Percentiles rank a stretch among this genome's conserved stretches.
Evolutionary conservation across 2,888 invertebrate species (phyloP).

Genomic region (Miltochrista miniata): DNA sequence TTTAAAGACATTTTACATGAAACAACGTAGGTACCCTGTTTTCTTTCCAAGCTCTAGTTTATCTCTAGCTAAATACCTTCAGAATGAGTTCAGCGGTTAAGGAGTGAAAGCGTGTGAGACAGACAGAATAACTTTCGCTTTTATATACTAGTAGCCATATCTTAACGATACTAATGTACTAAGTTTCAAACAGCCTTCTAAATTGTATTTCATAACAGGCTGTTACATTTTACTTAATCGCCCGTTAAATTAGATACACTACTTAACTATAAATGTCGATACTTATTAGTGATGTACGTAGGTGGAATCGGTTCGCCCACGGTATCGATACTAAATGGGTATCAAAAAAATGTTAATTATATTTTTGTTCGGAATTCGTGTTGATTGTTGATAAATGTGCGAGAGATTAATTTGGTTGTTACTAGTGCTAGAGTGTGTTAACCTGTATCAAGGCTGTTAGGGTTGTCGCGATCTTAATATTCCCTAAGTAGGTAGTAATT

Average conservation of each 20-base stretch:
- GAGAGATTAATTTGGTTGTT: constrained; percentile 6
- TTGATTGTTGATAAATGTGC: constrained; percentile 11
- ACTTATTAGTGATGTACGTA: constrained; percentile 33
- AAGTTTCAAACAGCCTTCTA: background rate
- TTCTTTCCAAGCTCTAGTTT: too few species aligned
- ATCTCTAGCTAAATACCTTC: too few species aligned
- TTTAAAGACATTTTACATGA: too few species aligned
- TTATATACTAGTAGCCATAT: too few species aligned
- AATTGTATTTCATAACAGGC: constrained; percentile 23
- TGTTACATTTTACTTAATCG: constrained; percentile 34
- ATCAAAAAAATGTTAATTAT: constrained; percentile 29
- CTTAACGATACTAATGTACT: background rate
- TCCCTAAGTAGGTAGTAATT: too few species aligned
- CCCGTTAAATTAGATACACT: constrained; percentile 37
- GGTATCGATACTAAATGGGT: constrained; percentile 20
- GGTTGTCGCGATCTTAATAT: too few species aligned
- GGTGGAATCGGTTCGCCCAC: constrained; percentile 35
- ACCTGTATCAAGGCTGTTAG: constrained; percentile 1
- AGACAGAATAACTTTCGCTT: too few species aligned
- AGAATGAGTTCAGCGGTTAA: too few species aligned
- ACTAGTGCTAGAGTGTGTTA: constrained; percentile 4
- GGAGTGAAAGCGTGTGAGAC: too few species aligned
- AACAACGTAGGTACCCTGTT: too few species aligned
- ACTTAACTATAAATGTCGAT: constrained; percentile 31
- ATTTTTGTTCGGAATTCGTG: constrained; percentile 22